These are phyloP conservation scores for Pangasianodon hypophthalmus DNA, from an alignment of 2,113 vertebrate species.

Conservation along the genomic window DNA sequence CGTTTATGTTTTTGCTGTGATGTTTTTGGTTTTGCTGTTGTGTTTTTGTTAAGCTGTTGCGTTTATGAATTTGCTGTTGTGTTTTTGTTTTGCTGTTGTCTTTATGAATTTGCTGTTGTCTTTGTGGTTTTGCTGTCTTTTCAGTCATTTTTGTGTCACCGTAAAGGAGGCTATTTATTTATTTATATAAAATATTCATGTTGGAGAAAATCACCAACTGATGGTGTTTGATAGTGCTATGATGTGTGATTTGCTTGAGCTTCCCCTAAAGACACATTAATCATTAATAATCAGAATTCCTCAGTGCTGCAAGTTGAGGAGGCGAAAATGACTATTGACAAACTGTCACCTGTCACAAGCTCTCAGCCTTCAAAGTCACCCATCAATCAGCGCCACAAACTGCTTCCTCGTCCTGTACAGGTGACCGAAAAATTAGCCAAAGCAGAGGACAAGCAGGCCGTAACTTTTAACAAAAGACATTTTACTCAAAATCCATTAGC, in stretches of 20 bases:
- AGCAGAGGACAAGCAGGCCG: background rate
- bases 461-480: background rate
- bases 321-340: slow-evolving; percentile 50
- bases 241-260: background rate
- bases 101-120: background rate
- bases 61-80: too few species aligned
- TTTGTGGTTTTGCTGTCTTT: background rate
- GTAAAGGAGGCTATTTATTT: background rate
- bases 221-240: background rate
- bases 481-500: background rate
- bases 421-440: slow-evolving; percentile 23
- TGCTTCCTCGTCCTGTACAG: background rate
- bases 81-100: too few species aligned
- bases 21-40: background rate
- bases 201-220: slow-evolving; percentile 10
- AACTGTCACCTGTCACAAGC: slow-evolving; percentile 50
- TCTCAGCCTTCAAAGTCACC: slow-evolving; percentile 40
- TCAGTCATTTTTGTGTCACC: too few species aligned
- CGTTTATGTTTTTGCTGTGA: background rate
- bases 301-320: slow-evolving; percentile 17
- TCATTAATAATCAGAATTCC: slow-evolving; percentile 45
- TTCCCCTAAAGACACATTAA: slow-evolving; percentile 35
- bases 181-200: slow-evolving; percentile 21
- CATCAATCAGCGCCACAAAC: slow-evolving; percentile 43
- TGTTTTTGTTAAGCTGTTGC: too few species aligned